Evolutionary conservation across 2,888 invertebrate genomes (phyloP), one percentile per base, ranked within the genome.

Genomic region (Drosophila leonis): DNA sequence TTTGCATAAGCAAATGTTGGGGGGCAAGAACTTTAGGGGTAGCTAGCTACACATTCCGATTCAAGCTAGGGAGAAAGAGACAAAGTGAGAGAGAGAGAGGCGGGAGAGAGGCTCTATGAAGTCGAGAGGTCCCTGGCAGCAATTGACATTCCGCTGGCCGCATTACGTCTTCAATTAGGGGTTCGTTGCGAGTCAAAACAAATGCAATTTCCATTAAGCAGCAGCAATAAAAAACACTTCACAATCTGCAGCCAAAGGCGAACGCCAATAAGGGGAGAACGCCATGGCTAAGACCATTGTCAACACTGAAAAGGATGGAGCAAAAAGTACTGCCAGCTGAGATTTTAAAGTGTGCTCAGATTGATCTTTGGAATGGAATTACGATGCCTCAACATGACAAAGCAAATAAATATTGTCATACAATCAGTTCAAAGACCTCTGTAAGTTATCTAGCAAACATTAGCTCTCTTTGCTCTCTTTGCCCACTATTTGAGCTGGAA

Each of bases 151-250:
- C 61, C 64, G 20, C 24, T 39, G 42, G 41, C 56, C 55, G 56
- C 60, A 64, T 62, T 54, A 62, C 59, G 62, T 54, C 67, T 48
- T 54, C 80, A 78, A 78, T 78, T 78, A 78, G 72, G 80, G 78
- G 72, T 78, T 75, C 72, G 67, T 72, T 64, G 46, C 72, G 76
- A 80, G 71, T 80, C 80, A 67, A 75, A 79, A 71, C 65, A 77
- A 77, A 74, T 55, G 54, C 42, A 20, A 54, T 48, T 20, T 37
- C 41, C 51, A 54, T 33, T 39, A 18, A 31, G 35, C 24, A 37
- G n/a, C 37, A 15, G 42, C 37, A 65, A 39, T 48, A 48, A 56
- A 52, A 57, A 65, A 57, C 65, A 52, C 72, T 54, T 54, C n/a
- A 54, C n/a, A 27, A 29, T 18, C 27, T n/a, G 12, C 27, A 27